Evolutionary conservation across 2,888 invertebrate species (phyloP).

Genomic region (Agriopis leucophaearia): DNA sequence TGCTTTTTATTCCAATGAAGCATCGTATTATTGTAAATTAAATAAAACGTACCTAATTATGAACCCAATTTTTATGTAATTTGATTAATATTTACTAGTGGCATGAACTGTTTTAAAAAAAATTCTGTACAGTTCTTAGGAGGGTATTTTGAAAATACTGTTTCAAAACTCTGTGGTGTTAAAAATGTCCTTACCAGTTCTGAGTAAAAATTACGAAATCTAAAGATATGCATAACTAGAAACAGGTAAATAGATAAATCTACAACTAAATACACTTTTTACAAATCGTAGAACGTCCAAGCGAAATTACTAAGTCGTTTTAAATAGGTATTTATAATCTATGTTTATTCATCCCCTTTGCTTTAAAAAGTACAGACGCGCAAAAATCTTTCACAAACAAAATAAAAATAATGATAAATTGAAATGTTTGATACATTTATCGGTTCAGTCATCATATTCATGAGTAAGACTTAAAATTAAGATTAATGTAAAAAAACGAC

Average conservation of each 20-base stretch:
- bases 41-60: too few relatives aligned
- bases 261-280: constrained; percentile 86
- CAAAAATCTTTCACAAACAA: constrained; percentile 33
- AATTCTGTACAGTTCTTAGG: not conserved
- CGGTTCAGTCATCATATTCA: constrained; percentile 5
- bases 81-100: too few relatives aligned
- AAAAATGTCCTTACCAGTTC: constrained; percentile 45
- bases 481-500: constrained; percentile 7
- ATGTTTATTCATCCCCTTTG: constrained; percentile 59
- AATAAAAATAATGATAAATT: not conserved
- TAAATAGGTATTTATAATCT: constrained; percentile 71
- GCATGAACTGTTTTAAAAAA: too few relatives aligned
- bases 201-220: constrained; percentile 73
- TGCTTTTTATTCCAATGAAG: not conserved
- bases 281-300: constrained; percentile 80
- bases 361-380: constrained; percentile 58
- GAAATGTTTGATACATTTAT: not conserved
- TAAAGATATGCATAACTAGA: constrained; percentile 85
- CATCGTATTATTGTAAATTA: too few relatives aligned
- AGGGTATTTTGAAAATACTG: constrained; percentile 5
- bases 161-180: constrained; percentile 29
- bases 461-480: constrained; percentile 1
- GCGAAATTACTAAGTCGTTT: constrained; percentile 78
- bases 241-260: constrained; percentile 81
- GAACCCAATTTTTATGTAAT: too few relatives aligned